These are phyloP conservation scores for Euthynnus affinis DNA, from an alignment of 2,797 vertebrate species.

Conservation along the genomic window DNA sequence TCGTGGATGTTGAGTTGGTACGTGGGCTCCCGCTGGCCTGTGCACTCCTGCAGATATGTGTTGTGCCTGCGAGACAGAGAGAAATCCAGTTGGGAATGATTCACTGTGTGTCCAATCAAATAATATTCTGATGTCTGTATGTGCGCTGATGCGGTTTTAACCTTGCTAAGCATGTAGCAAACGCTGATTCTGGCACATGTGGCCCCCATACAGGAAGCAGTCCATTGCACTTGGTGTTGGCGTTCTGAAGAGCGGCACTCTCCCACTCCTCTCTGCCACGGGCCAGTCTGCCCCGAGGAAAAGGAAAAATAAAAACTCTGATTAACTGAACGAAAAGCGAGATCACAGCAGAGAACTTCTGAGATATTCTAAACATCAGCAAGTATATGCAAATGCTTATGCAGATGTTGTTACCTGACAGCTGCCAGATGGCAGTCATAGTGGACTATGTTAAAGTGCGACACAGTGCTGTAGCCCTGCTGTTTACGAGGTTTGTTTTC, in stretches of 20 bases:
- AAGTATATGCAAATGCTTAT: neutral
- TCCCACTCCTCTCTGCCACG: conserved; percentile 99
- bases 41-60: conserved; percentile 99
- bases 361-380: neutral
- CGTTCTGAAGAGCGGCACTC: conserved; percentile 97
- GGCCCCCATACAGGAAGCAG: conserved; percentile 99
- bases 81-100: neutral
- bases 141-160: conserved; percentile 55
- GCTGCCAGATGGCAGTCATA: conserved; percentile 99
- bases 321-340: neutral
- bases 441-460: conserved; percentile 99
- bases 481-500: conserved; percentile 99
- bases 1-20: conserved; percentile 99
- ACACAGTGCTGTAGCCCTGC: conserved; percentile 99
- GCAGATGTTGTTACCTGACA: conserved; percentile 88
- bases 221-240: conserved; percentile 99
- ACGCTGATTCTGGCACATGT: conserved; percentile 97
- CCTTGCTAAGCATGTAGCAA: conserved; percentile 98
- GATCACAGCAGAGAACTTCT: too few species aligned
- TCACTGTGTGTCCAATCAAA: neutral
- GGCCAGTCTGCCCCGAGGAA: conserved; percentile 86
- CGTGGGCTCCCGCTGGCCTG: conserved; percentile 96
- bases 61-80: conserved; percentile 90
- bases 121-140: neutral
- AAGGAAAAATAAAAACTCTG: neutral